phyloP scores from a whole-genome alignment of 2,797 vertebrate species.

The Enteromius fasciolatus region DNA sequence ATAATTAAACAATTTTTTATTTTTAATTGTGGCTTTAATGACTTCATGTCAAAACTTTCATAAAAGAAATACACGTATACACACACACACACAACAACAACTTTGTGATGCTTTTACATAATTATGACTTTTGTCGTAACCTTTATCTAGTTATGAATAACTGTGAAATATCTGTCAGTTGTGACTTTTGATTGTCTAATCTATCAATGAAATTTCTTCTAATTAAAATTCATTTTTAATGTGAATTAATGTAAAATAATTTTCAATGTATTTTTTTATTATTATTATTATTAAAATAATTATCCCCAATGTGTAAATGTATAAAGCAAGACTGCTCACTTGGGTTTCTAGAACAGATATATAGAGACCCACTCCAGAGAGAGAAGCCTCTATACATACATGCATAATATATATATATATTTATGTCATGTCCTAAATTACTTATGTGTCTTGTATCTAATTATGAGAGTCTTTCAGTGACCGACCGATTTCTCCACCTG shows the following conservation, averaged over 20 bases:
- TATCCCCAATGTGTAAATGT: background rate
- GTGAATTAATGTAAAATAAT: background rate
- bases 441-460: background rate
- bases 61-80: too few species aligned
- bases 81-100: too few species aligned
- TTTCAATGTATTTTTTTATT: background rate
- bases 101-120: too few species aligned
- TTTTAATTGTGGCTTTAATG: too few species aligned
- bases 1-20: too few species aligned
- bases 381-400: too few species aligned
- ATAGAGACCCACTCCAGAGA: too few species aligned
- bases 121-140: too few species aligned
- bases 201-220: background rate
- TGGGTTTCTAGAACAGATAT: background rate
- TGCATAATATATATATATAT: too few species aligned
- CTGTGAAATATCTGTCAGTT: too few species aligned
- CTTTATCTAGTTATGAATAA: too few species aligned
- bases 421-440: background rate
- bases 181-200: background rate
- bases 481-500: constrained; percentile 3
- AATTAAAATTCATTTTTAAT: background rate
- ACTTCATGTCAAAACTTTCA: too few species aligned
- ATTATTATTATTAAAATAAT: background rate
- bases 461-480: background rate
- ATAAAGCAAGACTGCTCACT: background rate